Evolutionary conservation across 2,113 vertebrate species (phyloP).

Genomic region (Cryptomyrus ogoouensis): DNA sequence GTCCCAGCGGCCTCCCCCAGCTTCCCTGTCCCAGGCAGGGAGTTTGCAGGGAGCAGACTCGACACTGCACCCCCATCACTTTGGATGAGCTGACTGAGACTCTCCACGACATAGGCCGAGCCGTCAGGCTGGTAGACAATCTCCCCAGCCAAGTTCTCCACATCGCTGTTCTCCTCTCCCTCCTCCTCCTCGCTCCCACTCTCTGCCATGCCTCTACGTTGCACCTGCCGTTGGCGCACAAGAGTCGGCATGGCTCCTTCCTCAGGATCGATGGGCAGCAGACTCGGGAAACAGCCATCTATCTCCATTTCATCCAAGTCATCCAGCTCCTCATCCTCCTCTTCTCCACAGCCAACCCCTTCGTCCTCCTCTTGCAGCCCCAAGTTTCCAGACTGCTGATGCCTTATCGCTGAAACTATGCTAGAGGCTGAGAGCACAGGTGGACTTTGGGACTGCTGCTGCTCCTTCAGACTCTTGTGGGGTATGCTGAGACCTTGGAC

Average conservation of each 20-base stretch:
- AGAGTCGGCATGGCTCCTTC: constrained; percentile 17
- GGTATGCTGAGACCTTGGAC: constrained; percentile 35
- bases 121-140: constrained; percentile 82
- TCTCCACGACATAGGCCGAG: constrained; percentile 78
- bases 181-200: constrained; percentile 64
- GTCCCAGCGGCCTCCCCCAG: constrained; percentile 59
- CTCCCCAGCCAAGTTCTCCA: constrained; percentile 78
- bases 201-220: constrained; percentile 38
- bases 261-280: constrained; percentile 23
- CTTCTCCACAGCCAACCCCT: constrained; percentile 48
- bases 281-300: constrained; percentile 25
- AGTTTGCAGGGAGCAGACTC: constrained; percentile 59
- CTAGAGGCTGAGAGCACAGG: constrained; percentile 17
- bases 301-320: constrained; percentile 64
- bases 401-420: constrained; percentile 52
- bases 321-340: constrained; percentile 70
- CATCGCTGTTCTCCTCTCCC: constrained; percentile 67
- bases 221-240: constrained; percentile 3
- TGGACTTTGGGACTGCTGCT: constrained; percentile 51
- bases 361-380: constrained; percentile 48
- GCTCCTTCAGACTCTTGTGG: constrained; percentile 61
- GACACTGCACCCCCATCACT: constrained; percentile 50
- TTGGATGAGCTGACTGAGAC: constrained; percentile 70
- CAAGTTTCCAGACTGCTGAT: constrained; percentile 54
- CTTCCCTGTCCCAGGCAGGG: constrained; percentile 53